phyloP scores from a whole-genome alignment of 2,888 invertebrate species.

The Mesochorus sp. region DNA sequence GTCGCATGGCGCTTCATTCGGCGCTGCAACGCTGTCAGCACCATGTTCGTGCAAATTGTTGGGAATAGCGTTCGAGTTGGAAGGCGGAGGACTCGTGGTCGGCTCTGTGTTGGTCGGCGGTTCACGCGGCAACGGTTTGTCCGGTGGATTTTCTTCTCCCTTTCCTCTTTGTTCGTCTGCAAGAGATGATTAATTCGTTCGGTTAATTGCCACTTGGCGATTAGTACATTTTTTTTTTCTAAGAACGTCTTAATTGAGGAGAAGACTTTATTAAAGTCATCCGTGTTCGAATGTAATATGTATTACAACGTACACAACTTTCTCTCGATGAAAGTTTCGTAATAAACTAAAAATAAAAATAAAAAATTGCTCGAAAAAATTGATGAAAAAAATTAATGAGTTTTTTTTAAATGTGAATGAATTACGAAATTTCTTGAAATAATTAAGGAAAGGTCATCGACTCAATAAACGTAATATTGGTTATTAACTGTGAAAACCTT shows the following conservation, averaged over 20 bases:
- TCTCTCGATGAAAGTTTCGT: too few species aligned
- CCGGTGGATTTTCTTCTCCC: conserved; percentile 78
- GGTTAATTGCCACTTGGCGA: neutral
- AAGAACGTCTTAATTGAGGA: neutral
- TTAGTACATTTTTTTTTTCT: neutral
- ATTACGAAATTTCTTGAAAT: too few species aligned
- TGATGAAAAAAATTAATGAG: neutral
- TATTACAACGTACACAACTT: too few species aligned
- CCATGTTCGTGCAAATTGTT: conserved; percentile 75
- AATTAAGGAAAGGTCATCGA: too few species aligned
- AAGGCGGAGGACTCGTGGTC: conserved; percentile 65
- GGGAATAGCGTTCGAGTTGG: conserved; percentile 66
- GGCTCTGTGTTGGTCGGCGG: conserved; percentile 73
- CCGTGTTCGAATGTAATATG: neutral
- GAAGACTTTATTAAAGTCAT: neutral
- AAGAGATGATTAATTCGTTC: conserved; percentile 3
- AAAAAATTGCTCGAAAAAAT: neutral
- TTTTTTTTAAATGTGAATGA: too few species aligned
- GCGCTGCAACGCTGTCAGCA: conserved; percentile 66
- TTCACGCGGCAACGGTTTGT: conserved; percentile 80
- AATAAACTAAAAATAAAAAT: conserved; percentile 54
- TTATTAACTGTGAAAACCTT: too few species aligned
- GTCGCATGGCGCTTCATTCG: conserved; percentile 70
- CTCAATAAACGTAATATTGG: too few species aligned
- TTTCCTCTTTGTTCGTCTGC: conserved; percentile 72